phyloP scores from a whole-genome alignment of 2,888 invertebrate species.

The Deroplatys truncata region DNA sequence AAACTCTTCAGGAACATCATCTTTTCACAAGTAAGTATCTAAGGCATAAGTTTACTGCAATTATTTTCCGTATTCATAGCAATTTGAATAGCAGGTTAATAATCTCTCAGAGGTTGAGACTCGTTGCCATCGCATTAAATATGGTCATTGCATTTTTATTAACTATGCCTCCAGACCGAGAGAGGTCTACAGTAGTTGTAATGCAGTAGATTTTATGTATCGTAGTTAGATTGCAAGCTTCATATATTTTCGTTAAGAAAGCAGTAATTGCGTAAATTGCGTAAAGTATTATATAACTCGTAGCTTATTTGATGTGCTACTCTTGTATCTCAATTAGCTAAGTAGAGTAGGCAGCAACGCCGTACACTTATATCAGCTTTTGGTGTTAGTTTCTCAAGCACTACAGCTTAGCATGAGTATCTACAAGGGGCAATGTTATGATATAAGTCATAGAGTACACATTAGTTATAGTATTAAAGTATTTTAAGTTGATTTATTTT shows the following conservation, averaged over 20 bases:
- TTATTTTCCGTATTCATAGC: not conserved
- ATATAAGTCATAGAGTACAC: no score
- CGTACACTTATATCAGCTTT: not conserved
- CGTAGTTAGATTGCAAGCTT: not conserved
- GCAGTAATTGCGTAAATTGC: not conserved
- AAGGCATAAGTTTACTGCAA: not conserved
- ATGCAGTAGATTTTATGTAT: no score
- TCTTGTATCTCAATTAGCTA: not conserved
- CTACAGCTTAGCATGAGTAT: not conserved
- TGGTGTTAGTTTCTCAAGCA: not conserved
- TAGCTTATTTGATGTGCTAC: not conserved
- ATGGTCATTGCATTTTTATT: no score
- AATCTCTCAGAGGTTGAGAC: no score
- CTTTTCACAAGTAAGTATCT: not conserved
- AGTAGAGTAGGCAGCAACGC: not conserved
- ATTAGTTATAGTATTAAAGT: no score
- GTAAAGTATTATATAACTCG: not conserved
- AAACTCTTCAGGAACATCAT: not conserved
- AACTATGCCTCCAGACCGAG: no score
- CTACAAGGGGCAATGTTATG: no score
- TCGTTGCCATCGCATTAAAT: no score
- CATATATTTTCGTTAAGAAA: no score
- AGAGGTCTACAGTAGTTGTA: not conserved
- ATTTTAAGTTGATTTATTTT: no score
- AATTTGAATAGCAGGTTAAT: not conserved